Evolutionary conservation across 2,888 invertebrate genomes (phyloP), one percentile per base, ranked within the genome.

Genomic region (Lycia hirtaria): DNA sequence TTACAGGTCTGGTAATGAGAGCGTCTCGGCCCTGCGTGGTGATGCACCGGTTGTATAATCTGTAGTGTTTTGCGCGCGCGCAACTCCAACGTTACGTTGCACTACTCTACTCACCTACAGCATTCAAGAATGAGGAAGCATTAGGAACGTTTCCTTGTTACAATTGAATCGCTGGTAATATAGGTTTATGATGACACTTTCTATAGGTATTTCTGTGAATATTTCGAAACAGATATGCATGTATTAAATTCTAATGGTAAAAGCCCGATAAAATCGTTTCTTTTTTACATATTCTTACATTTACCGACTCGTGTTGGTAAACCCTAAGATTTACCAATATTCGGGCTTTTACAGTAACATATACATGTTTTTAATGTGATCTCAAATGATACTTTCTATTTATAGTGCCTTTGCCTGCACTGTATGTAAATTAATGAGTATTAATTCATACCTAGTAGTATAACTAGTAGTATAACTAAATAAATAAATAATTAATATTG

Each of bases 51-150:
- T 83, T 83, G 82, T 78, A 76, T 81, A 90, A 89, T 79, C 72
- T 72, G 61, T 69, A 68, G 63, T 71, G 63, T 64, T 64, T 60
- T 60, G 71, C 65, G 64, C 73, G 72, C 73, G 75, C 72, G 72
- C 71, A 67, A 76, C 72, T 59, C 65, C 67, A 60, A 62, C 72
- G 68, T 74, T 72, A 73, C 74, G 75, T 76, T 79, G 81, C 81
- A 77, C 76, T 85, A 78, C 83, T 80, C 83, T 80, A 83, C 82
- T 82, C 77, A 78, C 77, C 78, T 76, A 82, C 80, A 75, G 73
- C 74, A 69, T 28, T 53, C 78, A 78, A 84, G 83, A 86, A 88
- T 83, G 84, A 88, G 88, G 88, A 90, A 90, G 81, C 72, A 68
- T 66, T 70, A 69, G 60, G 56, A 77, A 77, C 77, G 73, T 85